Evolutionary conservation across 2,888 invertebrate genomes (phyloP), one percentile per base, ranked within the genome.

Genomic region (Drosophila austrosaltans): DNA sequence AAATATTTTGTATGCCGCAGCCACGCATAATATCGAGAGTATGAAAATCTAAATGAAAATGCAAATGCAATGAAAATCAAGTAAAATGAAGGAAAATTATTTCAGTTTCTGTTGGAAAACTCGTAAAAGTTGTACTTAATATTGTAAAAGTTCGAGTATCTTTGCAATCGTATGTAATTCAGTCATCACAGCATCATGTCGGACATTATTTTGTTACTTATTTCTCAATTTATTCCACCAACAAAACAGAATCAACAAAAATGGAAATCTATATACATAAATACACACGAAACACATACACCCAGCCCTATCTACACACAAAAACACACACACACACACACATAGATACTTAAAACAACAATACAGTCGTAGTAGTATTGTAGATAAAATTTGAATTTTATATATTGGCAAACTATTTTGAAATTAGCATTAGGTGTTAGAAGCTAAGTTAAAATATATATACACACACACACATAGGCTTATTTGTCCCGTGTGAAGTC

Each of bases 1-100:
- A 48, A 48, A 48, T 48, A 91, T 89, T 90, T 90, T 92, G 92
- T 92, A 92, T 92, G 93, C 93, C 92, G 92, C 92, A 92, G 93
- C 93, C 93, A 93, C 93, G 93, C 93, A 93, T 92, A 90, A 71
- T 77, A 83, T 89, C 61, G 65, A 73, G 72, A 78, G 40, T 12
- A 48, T 48, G 22, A 48, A 60, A 60, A 42, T 16, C 59, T 60
- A 66, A 60, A 64, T 22, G 16, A n/a, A 56, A 76, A 44, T 59
- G 64, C 58, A 69, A 75, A 69, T 57, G 58, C 72, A 71, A 42
- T 57, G 58, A 73, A 71, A 42, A 66, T 57, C 1, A 48, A 22
- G 22, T 25, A 10, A 48, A 48, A 48, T 48, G 22, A 48, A 48
- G 48, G 48, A 48, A 48, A 40, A 72, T 39, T 72, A 66, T 66